A percentile compares a stretch with the other conserved stretches of the same genome.
phyloP scores from a whole-genome alignment of 2,113 vertebrate genomes.

The Oplegnathus fasciatus region DNA sequence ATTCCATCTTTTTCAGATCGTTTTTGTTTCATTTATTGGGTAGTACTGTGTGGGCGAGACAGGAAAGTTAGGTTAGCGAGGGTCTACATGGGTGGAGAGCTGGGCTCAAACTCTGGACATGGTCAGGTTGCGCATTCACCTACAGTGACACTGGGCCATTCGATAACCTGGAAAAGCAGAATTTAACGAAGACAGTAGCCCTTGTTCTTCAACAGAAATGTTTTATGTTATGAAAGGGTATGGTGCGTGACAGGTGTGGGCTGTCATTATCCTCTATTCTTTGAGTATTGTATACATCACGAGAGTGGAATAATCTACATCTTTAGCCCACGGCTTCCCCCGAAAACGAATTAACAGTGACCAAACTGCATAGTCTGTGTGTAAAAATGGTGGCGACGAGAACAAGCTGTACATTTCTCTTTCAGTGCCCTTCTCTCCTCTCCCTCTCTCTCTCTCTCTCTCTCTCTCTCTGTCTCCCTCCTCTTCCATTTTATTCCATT shows the following conservation, averaged over 20 bases:
- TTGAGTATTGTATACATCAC: neutral
- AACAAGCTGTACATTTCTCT: slow-evolving; percentile 71
- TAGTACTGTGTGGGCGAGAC: slow-evolving; percentile 6
- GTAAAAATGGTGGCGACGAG: slow-evolving; percentile 58
- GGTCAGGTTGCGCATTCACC: slow-evolving; percentile 28
- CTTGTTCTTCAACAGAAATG: neutral
- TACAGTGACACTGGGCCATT: neutral
- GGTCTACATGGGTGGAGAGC: slow-evolving; percentile 45
- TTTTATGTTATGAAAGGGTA: neutral
- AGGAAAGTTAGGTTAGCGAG: neutral
- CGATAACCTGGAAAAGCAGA: neutral
- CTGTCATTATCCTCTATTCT: slow-evolving; percentile 20
- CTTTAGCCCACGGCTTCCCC: neutral
- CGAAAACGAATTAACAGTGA: slow-evolving; percentile 28
- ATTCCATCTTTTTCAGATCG: slow-evolving; percentile 27
- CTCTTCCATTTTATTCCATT: slow-evolving; percentile 60
- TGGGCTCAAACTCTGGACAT: slow-evolving; percentile 32
- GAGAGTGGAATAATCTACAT: slow-evolving; percentile 26
- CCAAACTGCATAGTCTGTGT: slow-evolving; percentile 46
- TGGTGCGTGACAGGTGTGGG: slow-evolving; percentile 18
- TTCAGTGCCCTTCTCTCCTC: slow-evolving; percentile 41
- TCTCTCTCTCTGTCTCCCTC: slow-evolving; percentile 22
- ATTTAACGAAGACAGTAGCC: neutral
- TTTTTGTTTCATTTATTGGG: slow-evolving; percentile 34
- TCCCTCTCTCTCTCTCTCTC: slow-evolving; percentile 22